Percentiles rank a stretch among this genome's conserved stretches.
Evolutionary conservation across 2,888 invertebrate species (phyloP).

Genomic region (Amblyjoppa proteus): DNA sequence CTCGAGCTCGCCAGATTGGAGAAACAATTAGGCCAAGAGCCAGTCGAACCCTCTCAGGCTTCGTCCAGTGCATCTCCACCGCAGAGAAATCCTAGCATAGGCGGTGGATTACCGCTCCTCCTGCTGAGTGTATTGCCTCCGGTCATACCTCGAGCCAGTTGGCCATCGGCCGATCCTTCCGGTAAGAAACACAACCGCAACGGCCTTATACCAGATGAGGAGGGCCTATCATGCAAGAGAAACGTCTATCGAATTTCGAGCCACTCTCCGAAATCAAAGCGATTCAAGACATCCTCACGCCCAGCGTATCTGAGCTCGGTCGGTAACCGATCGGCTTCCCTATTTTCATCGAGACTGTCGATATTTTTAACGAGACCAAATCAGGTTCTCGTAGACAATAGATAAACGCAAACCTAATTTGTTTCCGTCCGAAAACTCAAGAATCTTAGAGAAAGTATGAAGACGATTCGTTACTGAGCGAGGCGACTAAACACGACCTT

Average conservation of each 20-base stretch:
- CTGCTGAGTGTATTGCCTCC: constrained; percentile 91
- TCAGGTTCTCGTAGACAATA: neutral
- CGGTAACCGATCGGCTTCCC: neutral
- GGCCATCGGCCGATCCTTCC: constrained; percentile 90
- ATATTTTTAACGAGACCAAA: no score
- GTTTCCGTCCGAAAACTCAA: neutral
- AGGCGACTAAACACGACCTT: neutral
- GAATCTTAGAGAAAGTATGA: neutral
- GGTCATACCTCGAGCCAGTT: constrained; percentile 91
- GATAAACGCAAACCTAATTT: neutral
- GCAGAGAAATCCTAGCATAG: constrained; percentile 89
- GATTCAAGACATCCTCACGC: neutral
- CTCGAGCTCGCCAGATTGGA: constrained; percentile 92
- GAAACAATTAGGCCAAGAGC: constrained; percentile 88
- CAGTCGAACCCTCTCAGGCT: constrained; percentile 85
- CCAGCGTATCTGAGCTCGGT: neutral
- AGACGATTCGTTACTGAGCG: neutral
- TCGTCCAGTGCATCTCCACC: constrained; percentile 87
- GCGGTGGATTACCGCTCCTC: constrained; percentile 90
- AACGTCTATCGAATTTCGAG: neutral
- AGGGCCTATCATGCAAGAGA: constrained; percentile 30
- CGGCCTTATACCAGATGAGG: neutral
- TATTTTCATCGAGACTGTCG: no score
- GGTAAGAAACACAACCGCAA: constrained; percentile 75
- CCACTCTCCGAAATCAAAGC: neutral